Base-by-base conservation (phyloP, 2,888 invertebrate species). In the Drosophila maculinotata region DNA sequence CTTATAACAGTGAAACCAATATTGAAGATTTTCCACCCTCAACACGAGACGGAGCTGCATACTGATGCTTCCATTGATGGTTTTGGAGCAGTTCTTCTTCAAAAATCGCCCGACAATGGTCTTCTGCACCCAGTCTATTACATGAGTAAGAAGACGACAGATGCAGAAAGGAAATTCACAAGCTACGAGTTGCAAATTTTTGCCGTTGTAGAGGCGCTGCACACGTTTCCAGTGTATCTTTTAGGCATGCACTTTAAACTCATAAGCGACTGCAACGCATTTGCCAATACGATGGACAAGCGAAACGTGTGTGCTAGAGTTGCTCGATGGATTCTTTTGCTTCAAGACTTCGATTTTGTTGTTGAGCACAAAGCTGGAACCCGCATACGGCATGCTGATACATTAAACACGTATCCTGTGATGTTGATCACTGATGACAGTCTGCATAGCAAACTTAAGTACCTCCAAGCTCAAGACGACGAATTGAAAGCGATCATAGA, bases 391-490 rank as follows among this genome's bases (percentile, higher is more conserved):
- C 30, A 72, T 39, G 39, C 64, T 6, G 59, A 73, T n/a, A 64
- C 65, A 31, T 12, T 63, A 14, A 56, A 45, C 38, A 44, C 63
- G 12, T 49, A 72, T 35, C 68, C 67, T 0, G 47, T 71, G 1
- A 70, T 68, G 62, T 17, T 42, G 1, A 54, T 66, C 12, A 41
- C 12, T 1, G 60, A 64, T 4, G 39, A 60, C 4, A 54, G 23
- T 17, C 38, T 44, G 9, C 7, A 47, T 7, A 47, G 25, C 15
- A 36, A 36, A 6, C 28, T 72, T 1, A 48, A 51, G 15, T 38
- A 47, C n/a, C 58, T 65, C 1, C 76, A 78, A 26, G 10, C 6
- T 8, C 42, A 53, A 5, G 76, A 79, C n/a, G 69, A 75, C 5
- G 26, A 76, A 7, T 30, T 74, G 1, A 59, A 59, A 17, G 38